phyloP scores from a whole-genome alignment of 23 tunicate genomes.

The Ascidia mentula region DNA sequence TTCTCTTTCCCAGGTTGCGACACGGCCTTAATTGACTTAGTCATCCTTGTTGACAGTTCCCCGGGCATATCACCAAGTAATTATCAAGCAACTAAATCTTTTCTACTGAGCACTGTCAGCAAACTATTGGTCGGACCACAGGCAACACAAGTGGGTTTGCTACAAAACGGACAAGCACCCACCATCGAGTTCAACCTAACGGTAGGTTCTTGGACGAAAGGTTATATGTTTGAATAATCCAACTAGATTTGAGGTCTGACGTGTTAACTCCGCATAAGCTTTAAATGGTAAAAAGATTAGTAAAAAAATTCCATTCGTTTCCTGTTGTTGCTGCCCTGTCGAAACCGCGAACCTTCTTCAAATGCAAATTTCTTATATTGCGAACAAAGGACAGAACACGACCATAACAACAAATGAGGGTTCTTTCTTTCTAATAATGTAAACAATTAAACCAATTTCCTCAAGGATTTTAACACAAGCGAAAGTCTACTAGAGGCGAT shows the following conservation, averaged over 20 bases:
- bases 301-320: no score
- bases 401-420: no score
- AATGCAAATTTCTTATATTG: no score
- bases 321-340: no score
- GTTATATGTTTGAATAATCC: no score
- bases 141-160: constrained; percentile 36
- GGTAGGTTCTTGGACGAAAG: background rate
- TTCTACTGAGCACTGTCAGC: constrained; percentile 27
- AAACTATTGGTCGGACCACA: constrained; percentile 52
- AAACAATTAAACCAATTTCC: no score
- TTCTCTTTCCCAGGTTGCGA: constrained; percentile 64
- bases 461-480: constrained; percentile 14
- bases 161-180: constrained; percentile 33
- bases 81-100: constrained; percentile 16
- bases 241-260: no score
- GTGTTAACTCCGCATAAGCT: no score
- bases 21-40: constrained; percentile 32
- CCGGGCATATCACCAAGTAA: constrained; percentile 10
- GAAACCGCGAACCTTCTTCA: no score
- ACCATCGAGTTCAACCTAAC: constrained; percentile 30
- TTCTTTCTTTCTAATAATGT: no score
- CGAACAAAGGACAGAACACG: no score
- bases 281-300: no score
- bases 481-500: constrained; percentile 16
- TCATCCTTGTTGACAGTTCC: constrained; percentile 46